These are phyloP conservation scores for Drosophila oshimai DNA, from an alignment of 1,140 invertebrate genomes.

Conservation along the genomic window DNA sequence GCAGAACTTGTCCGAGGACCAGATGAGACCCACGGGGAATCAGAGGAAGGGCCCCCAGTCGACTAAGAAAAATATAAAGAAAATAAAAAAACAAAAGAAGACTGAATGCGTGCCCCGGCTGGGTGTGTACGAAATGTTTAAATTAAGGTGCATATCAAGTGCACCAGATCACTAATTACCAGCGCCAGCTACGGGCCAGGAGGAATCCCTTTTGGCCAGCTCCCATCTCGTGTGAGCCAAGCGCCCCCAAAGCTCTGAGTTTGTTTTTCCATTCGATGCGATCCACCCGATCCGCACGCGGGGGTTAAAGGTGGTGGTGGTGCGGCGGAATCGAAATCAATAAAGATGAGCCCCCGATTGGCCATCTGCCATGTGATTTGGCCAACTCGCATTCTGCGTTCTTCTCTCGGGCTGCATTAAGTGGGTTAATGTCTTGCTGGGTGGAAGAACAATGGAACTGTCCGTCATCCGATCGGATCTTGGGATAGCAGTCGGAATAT, in stretches of 20 bases:
- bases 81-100: neutral
- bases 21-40: slow-evolving; percentile 4
- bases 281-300: neutral
- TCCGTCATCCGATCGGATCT: slow-evolving; percentile 31
- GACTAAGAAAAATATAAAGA: neutral
- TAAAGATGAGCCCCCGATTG: slow-evolving; percentile 74
- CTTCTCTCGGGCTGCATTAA: slow-evolving; percentile 37
- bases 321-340: slow-evolving; percentile 66
- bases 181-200: slow-evolving; percentile 58
- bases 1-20: slow-evolving; percentile 43
- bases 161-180: slow-evolving; percentile 81
- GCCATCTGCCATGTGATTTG: slow-evolving; percentile 33
- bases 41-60: neutral
- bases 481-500: slow-evolving; percentile 6
- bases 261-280: slow-evolving; percentile 16
- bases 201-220: slow-evolving; percentile 8
- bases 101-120: slow-evolving; percentile 47
- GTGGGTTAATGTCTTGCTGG: slow-evolving; percentile 69
- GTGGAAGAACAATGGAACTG: slow-evolving; percentile 50
- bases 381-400: slow-evolving; percentile 9
- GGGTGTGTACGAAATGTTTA: slow-evolving; percentile 81
- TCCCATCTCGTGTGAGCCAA: slow-evolving; percentile 43
- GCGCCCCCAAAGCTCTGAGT: slow-evolving; percentile 21
- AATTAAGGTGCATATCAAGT: slow-evolving; percentile 80
- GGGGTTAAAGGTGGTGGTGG: slow-evolving; percentile 49